phyloP scores from a whole-genome alignment of 2,888 invertebrate species.

The Notocelia uddmanniana region DNA sequence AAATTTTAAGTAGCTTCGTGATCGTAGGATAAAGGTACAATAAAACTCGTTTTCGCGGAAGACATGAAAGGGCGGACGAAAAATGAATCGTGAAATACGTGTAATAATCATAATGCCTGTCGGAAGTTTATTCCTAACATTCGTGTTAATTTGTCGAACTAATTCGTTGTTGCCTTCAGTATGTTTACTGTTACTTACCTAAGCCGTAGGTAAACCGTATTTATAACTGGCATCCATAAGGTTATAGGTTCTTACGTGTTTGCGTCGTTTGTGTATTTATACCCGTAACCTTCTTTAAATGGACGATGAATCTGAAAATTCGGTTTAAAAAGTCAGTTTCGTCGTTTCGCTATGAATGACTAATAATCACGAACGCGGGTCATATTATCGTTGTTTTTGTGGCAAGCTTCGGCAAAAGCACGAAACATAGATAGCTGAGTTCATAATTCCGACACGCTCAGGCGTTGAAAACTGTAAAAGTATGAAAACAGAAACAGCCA shows the following conservation, averaged over 20 bases:
- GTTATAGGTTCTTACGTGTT: too few species aligned
- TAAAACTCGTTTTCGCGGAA: constrained; percentile 38
- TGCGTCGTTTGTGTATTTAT: not conserved
- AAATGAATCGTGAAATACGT: constrained; percentile 51
- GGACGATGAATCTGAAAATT: not conserved
- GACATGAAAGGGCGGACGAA: constrained; percentile 41
- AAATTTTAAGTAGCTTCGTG: constrained; percentile 36
- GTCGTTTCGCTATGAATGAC: not conserved
- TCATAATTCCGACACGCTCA: constrained; percentile 15
- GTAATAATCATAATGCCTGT: constrained; percentile 52
- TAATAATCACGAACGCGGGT: constrained; percentile 21
- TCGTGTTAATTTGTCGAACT: constrained; percentile 56
- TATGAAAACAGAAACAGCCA: not conserved
- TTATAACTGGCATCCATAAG: not conserved
- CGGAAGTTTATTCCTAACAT: constrained; percentile 58
- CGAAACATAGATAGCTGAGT: not conserved
- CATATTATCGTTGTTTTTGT: constrained; percentile 4
- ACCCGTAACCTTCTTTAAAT: constrained; percentile 13
- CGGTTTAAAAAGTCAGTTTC: not conserved
- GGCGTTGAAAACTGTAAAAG: not conserved
- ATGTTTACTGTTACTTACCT: not conserved
- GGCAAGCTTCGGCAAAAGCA: not conserved
- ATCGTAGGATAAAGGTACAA: constrained; percentile 41
- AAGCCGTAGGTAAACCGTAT: not conserved
- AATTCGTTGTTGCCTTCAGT: constrained; percentile 49